Evolutionary conservation across 1,140 invertebrate species (phyloP).

Genomic region (Oncopeltus fasciatus): DNA sequence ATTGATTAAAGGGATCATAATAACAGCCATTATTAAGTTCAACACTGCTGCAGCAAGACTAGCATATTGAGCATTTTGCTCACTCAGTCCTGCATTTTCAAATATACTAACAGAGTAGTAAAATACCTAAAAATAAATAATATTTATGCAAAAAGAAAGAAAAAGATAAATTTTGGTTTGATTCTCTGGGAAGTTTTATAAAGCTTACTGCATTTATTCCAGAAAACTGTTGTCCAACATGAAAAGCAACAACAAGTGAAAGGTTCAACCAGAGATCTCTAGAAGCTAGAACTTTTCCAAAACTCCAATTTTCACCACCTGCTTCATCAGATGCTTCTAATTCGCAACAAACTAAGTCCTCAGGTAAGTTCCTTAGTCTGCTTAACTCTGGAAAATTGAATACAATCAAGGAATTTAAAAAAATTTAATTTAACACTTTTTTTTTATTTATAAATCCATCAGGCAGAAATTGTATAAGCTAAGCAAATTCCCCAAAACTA

Average conservation of each 20-base stretch:
- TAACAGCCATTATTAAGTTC: constrained; percentile 51
- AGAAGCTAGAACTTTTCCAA: constrained; percentile 17
- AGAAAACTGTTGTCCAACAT: constrained; percentile 68
- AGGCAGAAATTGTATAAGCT: too few relatives aligned
- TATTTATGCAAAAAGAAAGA: too few relatives aligned
- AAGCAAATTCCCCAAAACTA: too few relatives aligned
- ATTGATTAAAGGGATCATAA: constrained; percentile 43
- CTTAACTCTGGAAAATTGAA: constrained; percentile 20
- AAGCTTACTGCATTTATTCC: constrained; percentile 69
- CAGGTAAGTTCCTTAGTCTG: constrained; percentile 34
- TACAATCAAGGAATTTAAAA: not conserved
- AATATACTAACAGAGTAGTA: constrained; percentile 67
- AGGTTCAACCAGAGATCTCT: constrained; percentile 45
- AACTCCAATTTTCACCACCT: constrained; percentile 32
- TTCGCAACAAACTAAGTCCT: constrained; percentile 29
- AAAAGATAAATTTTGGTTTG: too few relatives aligned
- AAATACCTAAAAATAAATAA: constrained; percentile 43
- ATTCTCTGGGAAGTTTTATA: too few relatives aligned
- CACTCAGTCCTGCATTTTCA: constrained; percentile 42
- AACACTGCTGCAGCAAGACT: constrained; percentile 54
- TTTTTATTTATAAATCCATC: too few relatives aligned
- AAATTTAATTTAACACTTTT: not conserved
- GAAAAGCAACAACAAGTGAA: constrained; percentile 53
- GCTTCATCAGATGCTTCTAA: constrained; percentile 34
- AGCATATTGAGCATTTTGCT: constrained; percentile 42